Percentiles rank a stretch among this genome's conserved stretches.
Evolutionary conservation across 2,888 invertebrate species (phyloP).

Genomic region (Suillia variegata): DNA sequence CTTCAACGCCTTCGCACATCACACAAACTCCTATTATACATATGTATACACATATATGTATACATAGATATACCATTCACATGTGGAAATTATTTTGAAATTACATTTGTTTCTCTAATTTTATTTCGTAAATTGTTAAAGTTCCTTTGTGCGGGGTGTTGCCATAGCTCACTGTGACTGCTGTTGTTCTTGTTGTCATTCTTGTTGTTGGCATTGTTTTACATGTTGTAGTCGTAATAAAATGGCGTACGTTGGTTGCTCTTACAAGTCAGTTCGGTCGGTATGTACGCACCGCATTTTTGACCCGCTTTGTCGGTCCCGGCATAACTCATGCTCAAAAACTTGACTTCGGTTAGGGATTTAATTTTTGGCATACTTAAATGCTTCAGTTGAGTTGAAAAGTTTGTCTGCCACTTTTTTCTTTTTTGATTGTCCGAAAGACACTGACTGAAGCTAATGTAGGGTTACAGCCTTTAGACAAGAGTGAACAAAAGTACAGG

Average conservation of each 20-base stretch:
- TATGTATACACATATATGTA: conserved; percentile 1
- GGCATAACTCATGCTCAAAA: too few relatives aligned
- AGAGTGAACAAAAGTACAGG: too few relatives aligned
- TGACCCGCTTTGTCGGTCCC: too few relatives aligned
- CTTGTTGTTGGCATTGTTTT: background rate
- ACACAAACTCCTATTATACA: conserved; percentile 23
- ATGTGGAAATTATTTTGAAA: conserved; percentile 16
- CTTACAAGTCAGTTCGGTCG: too few relatives aligned
- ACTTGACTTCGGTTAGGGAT: too few relatives aligned
- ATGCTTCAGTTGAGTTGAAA: too few relatives aligned
- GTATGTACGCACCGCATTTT: too few relatives aligned
- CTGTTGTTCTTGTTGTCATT: background rate
- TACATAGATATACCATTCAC: conserved; percentile 7
- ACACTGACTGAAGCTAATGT: too few relatives aligned
- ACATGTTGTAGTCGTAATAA: background rate
- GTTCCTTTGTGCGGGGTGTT: background rate
- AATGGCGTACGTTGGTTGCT: background rate
- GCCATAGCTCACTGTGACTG: background rate
- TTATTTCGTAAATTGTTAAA: background rate
- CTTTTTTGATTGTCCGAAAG: too few relatives aligned
- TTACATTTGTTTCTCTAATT: conserved; percentile 10
- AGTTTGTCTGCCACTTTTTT: too few relatives aligned
- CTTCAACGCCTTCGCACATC: background rate
- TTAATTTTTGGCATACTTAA: too few relatives aligned
- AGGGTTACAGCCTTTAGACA: too few relatives aligned